Evolutionary conservation across 1,140 invertebrate species (phyloP).

Genomic region (Drosophila paulistorum): DNA sequence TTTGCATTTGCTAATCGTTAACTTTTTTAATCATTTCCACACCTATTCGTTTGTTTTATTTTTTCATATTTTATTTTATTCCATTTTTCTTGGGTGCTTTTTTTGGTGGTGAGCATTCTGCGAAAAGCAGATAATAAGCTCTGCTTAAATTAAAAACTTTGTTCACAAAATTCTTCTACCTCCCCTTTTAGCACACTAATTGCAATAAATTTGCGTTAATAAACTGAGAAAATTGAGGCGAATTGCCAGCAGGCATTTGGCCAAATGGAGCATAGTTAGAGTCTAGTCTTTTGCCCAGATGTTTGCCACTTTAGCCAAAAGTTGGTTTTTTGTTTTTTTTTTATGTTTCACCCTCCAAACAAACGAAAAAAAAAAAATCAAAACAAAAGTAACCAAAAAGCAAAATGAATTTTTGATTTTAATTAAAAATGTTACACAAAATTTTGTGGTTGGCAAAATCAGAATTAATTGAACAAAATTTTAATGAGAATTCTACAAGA

Average conservation of each 20-base stretch:
- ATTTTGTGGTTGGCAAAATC: not conserved
- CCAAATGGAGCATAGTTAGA: slow-evolving; percentile 30
- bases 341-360: not conserved
- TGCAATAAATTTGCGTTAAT: slow-evolving; percentile 77
- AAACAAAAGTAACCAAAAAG: slow-evolving; percentile 19
- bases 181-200: slow-evolving; percentile 45
- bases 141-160: slow-evolving; percentile 77
- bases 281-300: slow-evolving; percentile 14
- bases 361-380: not conserved
- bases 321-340: slow-evolving; percentile 1
- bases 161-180: slow-evolving; percentile 29
- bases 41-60: slow-evolving; percentile 31
- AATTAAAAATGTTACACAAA: slow-evolving; percentile 55
- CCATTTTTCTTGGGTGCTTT: slow-evolving; percentile 1
- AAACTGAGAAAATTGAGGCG: slow-evolving; percentile 50
- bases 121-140: slow-evolving; percentile 66
- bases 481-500: slow-evolving; percentile 14
- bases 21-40: slow-evolving; percentile 74
- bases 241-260: slow-evolving; percentile 54
- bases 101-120: slow-evolving; percentile 29
- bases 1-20: slow-evolving; percentile 73
- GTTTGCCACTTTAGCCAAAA: slow-evolving; percentile 34
- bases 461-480: not conserved
- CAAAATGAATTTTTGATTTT: slow-evolving; percentile 28
- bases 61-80: not conserved